Evolutionary conservation across 2,797 vertebrate genomes (phyloP).

Genomic region (Poecilia wingei): DNA sequence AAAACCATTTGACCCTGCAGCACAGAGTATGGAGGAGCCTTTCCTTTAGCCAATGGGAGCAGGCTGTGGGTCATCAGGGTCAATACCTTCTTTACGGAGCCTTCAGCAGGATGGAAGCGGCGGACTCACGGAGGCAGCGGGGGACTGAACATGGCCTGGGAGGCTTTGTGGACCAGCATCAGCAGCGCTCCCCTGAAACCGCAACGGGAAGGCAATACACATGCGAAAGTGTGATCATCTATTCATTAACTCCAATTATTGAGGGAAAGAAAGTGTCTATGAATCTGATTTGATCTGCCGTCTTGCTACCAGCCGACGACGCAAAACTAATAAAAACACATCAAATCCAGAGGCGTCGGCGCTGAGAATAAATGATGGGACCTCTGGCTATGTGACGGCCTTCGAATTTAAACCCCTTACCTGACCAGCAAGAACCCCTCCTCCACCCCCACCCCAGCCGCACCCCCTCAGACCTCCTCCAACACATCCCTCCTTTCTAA

Average conservation of each 20-base stretch:
- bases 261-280: constrained; percentile 48
- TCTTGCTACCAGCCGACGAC: constrained; percentile 19
- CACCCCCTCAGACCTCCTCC: no score
- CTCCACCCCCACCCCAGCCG: no score
- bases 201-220: constrained; percentile 36
- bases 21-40: constrained; percentile 53
- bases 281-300: constrained; percentile 28
- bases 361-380: constrained; percentile 76
- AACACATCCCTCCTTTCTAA: constrained; percentile 43
- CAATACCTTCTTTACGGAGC: constrained; percentile 72
- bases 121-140: constrained; percentile 49
- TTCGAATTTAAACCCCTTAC: constrained; percentile 71
- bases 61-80: constrained; percentile 62
- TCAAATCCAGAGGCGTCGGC: constrained; percentile 51
- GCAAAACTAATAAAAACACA: constrained; percentile 19
- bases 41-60: constrained; percentile 58
- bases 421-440: constrained; percentile 55
- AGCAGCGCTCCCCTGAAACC: constrained; percentile 37
- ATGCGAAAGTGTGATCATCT: constrained; percentile 61
- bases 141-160: constrained; percentile 63
- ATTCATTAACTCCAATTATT: constrained; percentile 70
- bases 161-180: constrained; percentile 54
- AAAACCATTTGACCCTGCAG: constrained; percentile 79
- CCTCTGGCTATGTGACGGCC: constrained; percentile 71
- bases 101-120: constrained; percentile 64